Conservation (phyloP, 2,888 invertebrate species). For the Limnephilus marmoratus region DNA sequence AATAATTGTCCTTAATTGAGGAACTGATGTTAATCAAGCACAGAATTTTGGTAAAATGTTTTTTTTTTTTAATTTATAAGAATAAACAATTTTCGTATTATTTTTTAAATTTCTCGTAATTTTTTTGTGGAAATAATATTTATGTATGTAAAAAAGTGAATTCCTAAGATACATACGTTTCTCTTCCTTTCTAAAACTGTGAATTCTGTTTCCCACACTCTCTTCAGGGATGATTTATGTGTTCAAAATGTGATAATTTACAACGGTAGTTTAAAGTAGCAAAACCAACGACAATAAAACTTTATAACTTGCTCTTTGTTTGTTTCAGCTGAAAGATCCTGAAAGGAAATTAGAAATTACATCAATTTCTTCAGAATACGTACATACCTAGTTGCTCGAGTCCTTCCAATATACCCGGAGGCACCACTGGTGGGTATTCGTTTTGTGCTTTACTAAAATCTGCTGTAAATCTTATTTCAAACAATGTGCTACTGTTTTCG, state of each 20-base stretch:
- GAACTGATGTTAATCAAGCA: too few relatives aligned
- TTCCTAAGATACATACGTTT: neutral
- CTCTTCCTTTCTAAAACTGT: neutral
- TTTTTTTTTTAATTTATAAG: too few relatives aligned
- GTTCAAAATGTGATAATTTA: conserved; percentile 51
- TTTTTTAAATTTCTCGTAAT: neutral
- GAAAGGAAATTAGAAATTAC: neutral
- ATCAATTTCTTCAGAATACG: neutral
- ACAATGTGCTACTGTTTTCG: conserved; percentile 20
- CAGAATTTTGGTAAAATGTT: too few relatives aligned
- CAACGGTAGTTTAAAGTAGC: conserved; percentile 54
- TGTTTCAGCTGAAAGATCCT: neutral
- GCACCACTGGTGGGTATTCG: conserved; percentile 7
- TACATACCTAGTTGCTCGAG: neutral
- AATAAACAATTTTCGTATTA: neutral
- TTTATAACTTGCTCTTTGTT: conserved; percentile 21
- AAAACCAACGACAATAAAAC: conserved; percentile 44
- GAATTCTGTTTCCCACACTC: conserved; percentile 14
- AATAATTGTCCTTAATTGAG: too few relatives aligned
- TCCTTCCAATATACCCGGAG: neutral
- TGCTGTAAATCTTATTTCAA: conserved; percentile 17
- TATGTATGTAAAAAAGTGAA: neutral
- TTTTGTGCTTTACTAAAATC: neutral
- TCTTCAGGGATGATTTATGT: conserved; percentile 27
- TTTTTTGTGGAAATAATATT: neutral